Evolutionary conservation across 2,888 invertebrate species (phyloP), one percentile per base, ranked within the genome.

Genomic region (Hedychridium roseum): DNA sequence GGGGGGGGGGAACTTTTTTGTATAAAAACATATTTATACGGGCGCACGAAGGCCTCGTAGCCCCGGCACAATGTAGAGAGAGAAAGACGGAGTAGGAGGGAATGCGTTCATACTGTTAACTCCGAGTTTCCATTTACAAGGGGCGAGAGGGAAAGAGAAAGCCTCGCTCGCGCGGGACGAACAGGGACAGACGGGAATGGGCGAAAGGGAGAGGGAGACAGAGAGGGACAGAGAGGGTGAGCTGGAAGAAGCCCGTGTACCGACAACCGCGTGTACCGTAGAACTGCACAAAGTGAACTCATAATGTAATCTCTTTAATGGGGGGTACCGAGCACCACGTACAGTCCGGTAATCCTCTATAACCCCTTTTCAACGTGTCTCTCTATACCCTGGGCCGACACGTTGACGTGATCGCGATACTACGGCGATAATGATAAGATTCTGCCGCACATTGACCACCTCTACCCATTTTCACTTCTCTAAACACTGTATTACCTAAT

Each of bases 301-400:
- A 68, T 71, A 71, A 71, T 66, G 68, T 67, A 71, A 71, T 71
- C 71, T 70, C 68, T 70, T n/a, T 71, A 71, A 71, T 71, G 68
- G 69, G 68, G 18, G 63, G 66, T 62, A 68, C 60, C 65, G 64
- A 58, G 64, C 64, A 52, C 34, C 21, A 27, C 28, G 48, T 50
- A 40, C 44, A 37, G 46, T 39, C 15, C 16, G 40, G 15, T 47
- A 26, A 42, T 41, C 17, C 45, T 27, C 21, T 37, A 45, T 38
- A 43, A 41, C 41, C 50, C 45, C 43, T 52, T 11, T 51, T 51
- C 32, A 37, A 27, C 41, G 20, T n/a, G n/a, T n/a, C n/a, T n/a
- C n/a, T n/a, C n/a, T n/a, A n/a, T n/a, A n/a, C n/a, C n/a, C n/a
- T n/a, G n/a, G n/a, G n/a, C n/a, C n/a, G n/a, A n/a, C n/a, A n/a